Percentiles rank a stretch among this genome's conserved stretches.
Conservation (phyloP, 2,113 vertebrate genomes). For the Glaucidium brasilianum region DNA sequence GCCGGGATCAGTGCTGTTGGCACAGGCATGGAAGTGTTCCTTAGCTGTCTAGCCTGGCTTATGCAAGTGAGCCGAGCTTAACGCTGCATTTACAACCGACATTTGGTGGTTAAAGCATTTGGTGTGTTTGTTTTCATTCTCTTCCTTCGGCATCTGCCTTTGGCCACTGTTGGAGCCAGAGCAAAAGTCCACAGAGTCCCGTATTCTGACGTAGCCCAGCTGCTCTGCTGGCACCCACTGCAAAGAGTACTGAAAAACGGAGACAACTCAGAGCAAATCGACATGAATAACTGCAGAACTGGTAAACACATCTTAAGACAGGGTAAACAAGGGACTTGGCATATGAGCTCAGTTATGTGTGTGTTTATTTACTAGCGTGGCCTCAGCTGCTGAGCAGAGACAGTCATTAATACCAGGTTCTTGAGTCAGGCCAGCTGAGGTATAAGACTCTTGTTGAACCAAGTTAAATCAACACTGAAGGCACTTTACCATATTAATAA, state of each 20-base stretch:
- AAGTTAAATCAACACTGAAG: background rate
- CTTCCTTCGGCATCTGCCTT: background rate
- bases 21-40: background rate
- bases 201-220: background rate
- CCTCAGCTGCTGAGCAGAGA: background rate
- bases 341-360: background rate
- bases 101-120: background rate
- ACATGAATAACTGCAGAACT: background rate
- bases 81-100: background rate
- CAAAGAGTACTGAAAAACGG: background rate
- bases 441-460: background rate
- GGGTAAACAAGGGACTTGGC: background rate
- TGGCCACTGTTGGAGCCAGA: background rate
- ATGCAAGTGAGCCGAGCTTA: background rate
- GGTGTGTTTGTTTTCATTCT: background rate
- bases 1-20: fast-evolving
- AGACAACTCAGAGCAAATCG: background rate
- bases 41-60: background rate
- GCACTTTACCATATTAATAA: background rate
- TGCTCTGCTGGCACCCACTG: background rate
- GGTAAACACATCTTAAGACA: background rate
- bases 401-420: background rate
- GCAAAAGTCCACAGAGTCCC: background rate
- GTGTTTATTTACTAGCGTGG: background rate
- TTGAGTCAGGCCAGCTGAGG: background rate